These are phyloP conservation scores for Tauraco hartlaubi DNA, from an alignment of 2,797 vertebrate species.

Conservation along the genomic window DNA sequence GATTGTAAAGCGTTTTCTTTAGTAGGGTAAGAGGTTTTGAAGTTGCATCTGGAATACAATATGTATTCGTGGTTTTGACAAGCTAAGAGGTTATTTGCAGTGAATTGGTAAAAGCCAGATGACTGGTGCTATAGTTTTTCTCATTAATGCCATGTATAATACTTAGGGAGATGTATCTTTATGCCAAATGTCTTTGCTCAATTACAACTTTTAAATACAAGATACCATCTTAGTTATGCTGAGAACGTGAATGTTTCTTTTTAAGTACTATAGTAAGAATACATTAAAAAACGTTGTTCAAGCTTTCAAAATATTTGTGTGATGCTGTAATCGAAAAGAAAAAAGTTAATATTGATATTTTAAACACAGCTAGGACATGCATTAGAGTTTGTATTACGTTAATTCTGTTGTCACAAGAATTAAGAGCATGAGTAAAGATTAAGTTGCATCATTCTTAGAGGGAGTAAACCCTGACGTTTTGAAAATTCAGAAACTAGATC, in stretches of 20 bases:
- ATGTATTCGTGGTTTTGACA: background rate
- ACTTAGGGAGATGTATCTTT: background rate
- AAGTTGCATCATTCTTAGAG: background rate
- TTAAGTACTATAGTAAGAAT: background rate
- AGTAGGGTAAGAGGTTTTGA: background rate
- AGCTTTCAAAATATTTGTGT: background rate
- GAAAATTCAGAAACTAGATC: background rate
- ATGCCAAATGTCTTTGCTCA: background rate
- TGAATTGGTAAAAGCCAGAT: background rate
- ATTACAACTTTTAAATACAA: background rate
- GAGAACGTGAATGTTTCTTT: background rate
- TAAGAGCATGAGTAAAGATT: background rate
- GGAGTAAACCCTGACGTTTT: background rate
- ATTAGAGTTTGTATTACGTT: background rate
- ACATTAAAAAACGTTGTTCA: rapidly evolving
- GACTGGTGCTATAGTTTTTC: background rate
- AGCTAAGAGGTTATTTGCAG: background rate
- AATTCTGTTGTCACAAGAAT: background rate
- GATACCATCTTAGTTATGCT: background rate
- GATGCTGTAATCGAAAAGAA: background rate
- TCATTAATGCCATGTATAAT: background rate
- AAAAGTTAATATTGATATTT: background rate
- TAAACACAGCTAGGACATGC: background rate
- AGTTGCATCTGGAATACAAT: background rate
- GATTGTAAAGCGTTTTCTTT: background rate